A percentile compares a stretch with the other conserved stretches of the same genome.
Evolutionary conservation across 1,140 invertebrate genomes (phyloP).

Genomic region (Idris sp.): DNA sequence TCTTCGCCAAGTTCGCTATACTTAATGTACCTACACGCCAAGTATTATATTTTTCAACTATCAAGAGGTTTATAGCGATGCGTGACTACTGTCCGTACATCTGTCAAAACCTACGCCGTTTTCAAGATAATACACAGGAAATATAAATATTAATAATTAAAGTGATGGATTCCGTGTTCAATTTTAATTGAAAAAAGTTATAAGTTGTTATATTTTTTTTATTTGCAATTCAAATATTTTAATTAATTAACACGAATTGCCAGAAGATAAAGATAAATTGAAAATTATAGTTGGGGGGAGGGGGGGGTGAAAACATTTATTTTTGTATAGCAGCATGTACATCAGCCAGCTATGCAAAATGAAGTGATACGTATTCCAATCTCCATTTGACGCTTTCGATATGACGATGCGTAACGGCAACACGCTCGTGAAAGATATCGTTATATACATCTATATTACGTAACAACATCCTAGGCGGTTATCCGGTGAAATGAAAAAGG

Average conservation of each 20-base stretch:
- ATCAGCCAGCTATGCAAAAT: conserved; percentile 13
- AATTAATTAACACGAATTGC: no score
- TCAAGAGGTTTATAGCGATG: conserved; percentile 17
- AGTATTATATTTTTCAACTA: conserved; percentile 50
- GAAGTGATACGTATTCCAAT: conserved; percentile 35
- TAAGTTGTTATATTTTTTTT: no score
- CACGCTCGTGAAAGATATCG: conserved; percentile 34
- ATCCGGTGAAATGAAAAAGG: conserved; percentile 52
- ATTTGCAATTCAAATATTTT: no score
- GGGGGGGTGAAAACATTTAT: no score
- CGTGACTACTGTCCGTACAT: conserved; percentile 32
- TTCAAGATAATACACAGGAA: not conserved
- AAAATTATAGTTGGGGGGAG: no score
- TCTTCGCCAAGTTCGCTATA: conserved; percentile 32
- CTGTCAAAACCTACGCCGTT: not conserved
- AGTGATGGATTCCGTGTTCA: no score
- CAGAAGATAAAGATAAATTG: no score
- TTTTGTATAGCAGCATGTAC: no score
- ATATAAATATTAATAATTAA: no score
- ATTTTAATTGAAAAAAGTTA: no score
- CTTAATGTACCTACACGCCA: conserved; percentile 33
- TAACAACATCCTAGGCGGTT: conserved; percentile 47
- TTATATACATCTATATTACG: conserved; percentile 46
- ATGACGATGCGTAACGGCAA: conserved; percentile 38
- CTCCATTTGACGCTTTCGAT: conserved; percentile 45